phyloP scores from a whole-genome alignment of 2,113 vertebrate genomes.

The Bubalus kerabau region DNA sequence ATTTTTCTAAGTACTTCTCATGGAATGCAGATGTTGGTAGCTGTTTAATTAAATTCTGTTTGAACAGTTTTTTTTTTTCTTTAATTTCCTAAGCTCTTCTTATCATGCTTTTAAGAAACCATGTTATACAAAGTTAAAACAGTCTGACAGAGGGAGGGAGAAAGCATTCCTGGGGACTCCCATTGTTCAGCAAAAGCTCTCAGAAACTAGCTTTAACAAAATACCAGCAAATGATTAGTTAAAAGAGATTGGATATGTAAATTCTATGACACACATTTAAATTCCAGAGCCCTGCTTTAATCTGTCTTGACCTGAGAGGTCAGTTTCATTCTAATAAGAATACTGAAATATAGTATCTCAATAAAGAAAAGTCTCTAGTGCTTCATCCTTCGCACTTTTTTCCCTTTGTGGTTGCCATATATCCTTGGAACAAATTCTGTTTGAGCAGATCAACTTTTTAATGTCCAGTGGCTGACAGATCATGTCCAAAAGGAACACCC shows the following conservation, averaged over 20 bases:
- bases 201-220: background rate
- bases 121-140: background rate
- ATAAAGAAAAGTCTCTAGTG: background rate
- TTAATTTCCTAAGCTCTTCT: background rate
- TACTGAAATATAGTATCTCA: background rate
- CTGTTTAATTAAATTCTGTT: background rate
- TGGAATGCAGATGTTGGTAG: background rate
- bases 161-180: background rate
- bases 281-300: background rate
- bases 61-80: background rate
- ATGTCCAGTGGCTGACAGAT: background rate
- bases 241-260: background rate
- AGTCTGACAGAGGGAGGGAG: background rate
- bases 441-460: background rate
- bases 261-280: background rate
- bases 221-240: background rate
- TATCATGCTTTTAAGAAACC: background rate
- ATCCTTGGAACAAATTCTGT: background rate
- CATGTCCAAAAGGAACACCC: background rate
- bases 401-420: background rate
- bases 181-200: background rate
- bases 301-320: background rate
- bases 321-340: background rate
- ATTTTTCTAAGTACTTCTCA: background rate
- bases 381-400: background rate